Evolutionary conservation across 2,888 invertebrate species (phyloP).

Genomic region (Euzophera pinguis): DNA sequence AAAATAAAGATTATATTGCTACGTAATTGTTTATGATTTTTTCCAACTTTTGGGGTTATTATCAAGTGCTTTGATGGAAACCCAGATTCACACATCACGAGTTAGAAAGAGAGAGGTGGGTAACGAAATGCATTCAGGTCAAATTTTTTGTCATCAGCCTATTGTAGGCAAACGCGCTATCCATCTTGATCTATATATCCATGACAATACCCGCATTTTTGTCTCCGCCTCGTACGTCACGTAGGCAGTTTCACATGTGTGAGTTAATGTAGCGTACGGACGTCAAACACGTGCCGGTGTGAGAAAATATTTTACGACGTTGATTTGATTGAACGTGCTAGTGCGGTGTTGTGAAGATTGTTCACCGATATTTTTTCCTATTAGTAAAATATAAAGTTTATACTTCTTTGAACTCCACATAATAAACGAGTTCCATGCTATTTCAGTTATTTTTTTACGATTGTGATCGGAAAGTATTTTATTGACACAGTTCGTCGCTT

Average conservation of each 20-base stretch:
- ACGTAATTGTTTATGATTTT: too few relatives aligned
- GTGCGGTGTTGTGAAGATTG: conserved; percentile 41
- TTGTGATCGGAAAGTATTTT: neutral
- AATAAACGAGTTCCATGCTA: conserved; percentile 11
- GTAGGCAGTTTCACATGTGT: conserved; percentile 21
- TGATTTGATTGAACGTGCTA: conserved; percentile 28
- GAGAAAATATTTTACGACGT: conserved; percentile 41
- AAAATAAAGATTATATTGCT: too few relatives aligned
- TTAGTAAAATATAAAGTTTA: conserved; percentile 11
- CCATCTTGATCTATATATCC: too few relatives aligned
- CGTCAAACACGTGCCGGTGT: conserved; percentile 26
- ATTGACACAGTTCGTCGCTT: conserved; percentile 26
- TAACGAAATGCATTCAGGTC: too few relatives aligned
- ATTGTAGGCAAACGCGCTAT: too few relatives aligned
- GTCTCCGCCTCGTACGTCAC: conserved; percentile 19
- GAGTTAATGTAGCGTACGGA: conserved; percentile 16
- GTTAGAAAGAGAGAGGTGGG: too few relatives aligned
- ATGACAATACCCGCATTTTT: conserved; percentile 9
- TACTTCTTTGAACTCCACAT: neutral
- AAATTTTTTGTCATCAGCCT: too few relatives aligned
- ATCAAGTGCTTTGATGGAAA: too few relatives aligned
- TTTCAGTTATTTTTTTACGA: conserved; percentile 1
- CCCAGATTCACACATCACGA: too few relatives aligned
- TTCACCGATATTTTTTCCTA: conserved; percentile 28
- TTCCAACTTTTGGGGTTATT: too few relatives aligned